Evolutionary conservation across 1,140 invertebrate genomes (phyloP), one percentile per base, ranked within the genome.

Genomic region (Lepidurus couesii): DNA sequence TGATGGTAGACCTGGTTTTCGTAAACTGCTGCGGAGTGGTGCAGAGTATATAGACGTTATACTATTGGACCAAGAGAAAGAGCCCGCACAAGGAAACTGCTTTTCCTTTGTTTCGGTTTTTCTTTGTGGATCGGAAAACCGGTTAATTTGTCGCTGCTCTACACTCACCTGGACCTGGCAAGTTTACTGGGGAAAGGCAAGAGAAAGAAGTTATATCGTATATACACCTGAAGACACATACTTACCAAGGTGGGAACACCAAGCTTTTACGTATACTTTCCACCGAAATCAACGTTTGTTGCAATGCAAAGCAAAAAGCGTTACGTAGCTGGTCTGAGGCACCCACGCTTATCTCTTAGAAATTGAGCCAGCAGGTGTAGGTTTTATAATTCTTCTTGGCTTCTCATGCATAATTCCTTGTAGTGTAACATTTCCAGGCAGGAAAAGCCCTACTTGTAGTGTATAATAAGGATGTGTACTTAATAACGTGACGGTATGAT

Each of bases 361-460:
- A 65, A 13, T 65, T 65, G 6, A 65, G 53, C 13, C 53, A 65
- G 53, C 53, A 65, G 53, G 53, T 65, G 53, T 65, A 21, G 21
- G 21, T 65, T 65, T 65, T 65, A 65, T 65, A 65, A 16, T 65
- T 65, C 53, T 65, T 65, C 53, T 65, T 65, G n/a, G 53, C 21
- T 4, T 65, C 53, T 65, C 53, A 16, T 9, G 53, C 53, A 65
- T 13, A 65, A 65, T 65, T 65, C 53, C 16, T 9, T 65, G 13
- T 65, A 65, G 21, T 65, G 21, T 8, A 21, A 65, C 5, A 65
- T 65, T 65, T 65, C 53, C n/a, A n/a, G 16, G 21, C 53, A 65
- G 53, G 13, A 21, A 65, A 65, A 65, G 6, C 6, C 16, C 16
- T 65, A 16, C 21, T 65, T 65, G 16, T 21, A 65, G 53, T n/a